Conservation (phyloP, 2,113 vertebrate genomes). For the Ondatra zibethicus region DNA sequence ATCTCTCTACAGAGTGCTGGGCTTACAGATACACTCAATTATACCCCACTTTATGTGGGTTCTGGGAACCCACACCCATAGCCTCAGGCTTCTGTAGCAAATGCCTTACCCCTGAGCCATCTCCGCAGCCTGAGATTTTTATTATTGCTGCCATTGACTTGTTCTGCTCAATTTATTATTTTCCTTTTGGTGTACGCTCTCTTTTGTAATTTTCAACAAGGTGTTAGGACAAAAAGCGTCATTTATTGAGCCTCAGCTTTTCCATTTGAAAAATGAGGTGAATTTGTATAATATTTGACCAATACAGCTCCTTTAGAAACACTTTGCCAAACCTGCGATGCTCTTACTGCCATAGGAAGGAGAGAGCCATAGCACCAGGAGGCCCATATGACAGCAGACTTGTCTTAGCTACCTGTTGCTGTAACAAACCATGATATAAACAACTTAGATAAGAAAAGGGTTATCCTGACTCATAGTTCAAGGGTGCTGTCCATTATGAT, state of each 20-base stretch:
- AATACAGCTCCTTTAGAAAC: neutral
- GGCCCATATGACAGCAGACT: neutral
- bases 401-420: neutral
- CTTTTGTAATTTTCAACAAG: neutral
- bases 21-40: neutral
- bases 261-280: neutral
- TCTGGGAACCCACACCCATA: neutral
- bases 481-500: neutral
- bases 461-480: neutral
- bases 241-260: neutral
- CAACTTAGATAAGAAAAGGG: neutral
- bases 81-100: neutral
- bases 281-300: neutral
- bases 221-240: neutral
- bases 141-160: neutral
- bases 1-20: neutral
- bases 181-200: neutral
- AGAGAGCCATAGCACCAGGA: neutral
- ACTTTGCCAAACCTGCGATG: neutral
- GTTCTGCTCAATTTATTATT: neutral
- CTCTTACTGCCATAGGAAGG: neutral
- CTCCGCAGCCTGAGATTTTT: neutral
- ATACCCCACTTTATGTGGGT: neutral
- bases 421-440: neutral
- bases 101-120: too few relatives aligned